Evolutionary conservation across 2,113 vertebrate species (phyloP), one percentile per base, ranked within the genome.

Genomic region (Cyprinodon brontotheroides): DNA sequence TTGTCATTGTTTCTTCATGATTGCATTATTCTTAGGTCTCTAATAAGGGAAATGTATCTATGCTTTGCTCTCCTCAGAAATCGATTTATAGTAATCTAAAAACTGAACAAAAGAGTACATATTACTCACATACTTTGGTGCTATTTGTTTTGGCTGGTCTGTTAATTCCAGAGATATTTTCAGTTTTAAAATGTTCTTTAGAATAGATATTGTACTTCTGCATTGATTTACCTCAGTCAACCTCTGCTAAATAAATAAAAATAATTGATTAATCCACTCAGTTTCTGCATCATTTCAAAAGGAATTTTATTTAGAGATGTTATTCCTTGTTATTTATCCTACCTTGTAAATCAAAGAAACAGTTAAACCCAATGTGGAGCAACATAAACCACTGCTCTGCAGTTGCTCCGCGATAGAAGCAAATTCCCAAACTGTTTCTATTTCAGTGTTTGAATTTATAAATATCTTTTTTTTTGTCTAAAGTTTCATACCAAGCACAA

Each of bases 391-490:
- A 29, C 2, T 29, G 29, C 29, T 29, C 29, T 29, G 29, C 29
- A 29, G 20, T 57, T 9, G 20, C 50, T 20, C 50, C n/a, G 50
- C 50, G 10, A 41, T 4, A 57, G 17, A 57, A 10, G 50, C n/a
- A 38, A 37, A 12, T 61, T 78, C 62, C 22, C 48, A 71, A 68
- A 53, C 3, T 53, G 57, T n/a, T 65, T 59, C 37, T 68, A 59
- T 76, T 86, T 29, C 61, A 60, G 4, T 50, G 29, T 79, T 63
- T 77, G 3, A 74, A 76, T 83, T 67, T 62, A 48, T 66, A 36
- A 71, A 83, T 68, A 72, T 53, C 47, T 22, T 82, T 74, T 72
- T 45, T 83, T 82, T 78, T 64, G 62, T 70, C 61, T 78, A 69
- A 29, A 60, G 64, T 82, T 81, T 82, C 70, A 69, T 61, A 43